Base-by-base conservation (phyloP, 2,113 vertebrate genomes). In the Hydropotes inermis region DNA sequence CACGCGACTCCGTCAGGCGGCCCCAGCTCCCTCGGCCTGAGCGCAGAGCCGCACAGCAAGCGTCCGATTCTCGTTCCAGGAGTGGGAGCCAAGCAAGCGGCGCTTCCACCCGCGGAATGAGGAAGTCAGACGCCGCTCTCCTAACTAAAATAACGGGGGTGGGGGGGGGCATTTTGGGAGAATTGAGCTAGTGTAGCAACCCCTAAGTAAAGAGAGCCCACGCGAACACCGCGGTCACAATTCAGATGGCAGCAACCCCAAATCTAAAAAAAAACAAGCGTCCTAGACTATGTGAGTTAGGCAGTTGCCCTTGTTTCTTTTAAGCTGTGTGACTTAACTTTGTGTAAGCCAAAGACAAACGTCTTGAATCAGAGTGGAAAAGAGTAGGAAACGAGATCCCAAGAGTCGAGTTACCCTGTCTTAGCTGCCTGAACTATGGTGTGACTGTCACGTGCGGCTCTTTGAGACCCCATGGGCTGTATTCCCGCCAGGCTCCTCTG, bases 1-100 rank as follows among this genome's bases (percentile, higher is more conserved):
- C 6, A 70, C 39, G 98, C 98, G 98, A 99, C 93, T 90, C 90
- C 19, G 98, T 96, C 99, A 98, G 98, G 99, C 98, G 98, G 98
- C 91, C 91, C 83, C 47, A 61, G 97, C 0, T 96, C 96, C 94
- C 96, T 96, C 52, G 97, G 98, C 97, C 98, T 98, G 98, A 97
- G 92, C 94, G 5, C n/a, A 3, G 64, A 12, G n/a, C 64, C 17
- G 33, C 58, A 93, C 95, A 97, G 88, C 88, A 96, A 95, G 98
- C 96, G 36, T 81, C 91, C 36, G 54, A 95, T 93, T 89, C 87
- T 39, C n/a, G 10, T 82, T 91, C 94, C 96, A 96, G 36, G 92
- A 95, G 54, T 78, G 95, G 96, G 84, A 94, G 60, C 57, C 83
- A 33, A 43, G 84, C 21, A 43, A 82, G 94, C 60, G n/a, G 14